phyloP scores from a whole-genome alignment of 2,797 vertebrate species.

The Squalus acanthias region DNA sequence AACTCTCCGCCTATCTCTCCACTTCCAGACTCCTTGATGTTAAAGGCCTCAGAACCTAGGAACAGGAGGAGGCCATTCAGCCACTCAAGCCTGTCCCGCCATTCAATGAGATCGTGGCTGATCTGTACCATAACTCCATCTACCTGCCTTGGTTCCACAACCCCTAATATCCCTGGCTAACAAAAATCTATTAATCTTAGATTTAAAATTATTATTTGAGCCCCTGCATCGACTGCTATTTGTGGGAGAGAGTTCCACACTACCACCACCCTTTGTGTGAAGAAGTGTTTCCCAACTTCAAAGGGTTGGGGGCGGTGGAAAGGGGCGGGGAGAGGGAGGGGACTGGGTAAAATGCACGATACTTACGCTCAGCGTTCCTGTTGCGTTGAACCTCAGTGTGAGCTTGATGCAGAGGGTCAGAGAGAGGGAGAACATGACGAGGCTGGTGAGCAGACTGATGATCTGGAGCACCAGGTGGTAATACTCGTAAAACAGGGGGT shows the following conservation, averaged over 20 bases:
- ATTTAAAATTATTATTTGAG: neutral
- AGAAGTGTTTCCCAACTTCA: too few relatives aligned
- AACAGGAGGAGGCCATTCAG: neutral
- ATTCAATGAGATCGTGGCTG: neutral
- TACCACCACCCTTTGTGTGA: neutral
- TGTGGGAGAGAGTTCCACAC: neutral
- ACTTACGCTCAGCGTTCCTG: slow-evolving; percentile 44
- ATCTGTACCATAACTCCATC: neutral
- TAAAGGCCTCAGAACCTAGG: neutral
- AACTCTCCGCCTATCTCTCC: neutral
- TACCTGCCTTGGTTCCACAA: too few relatives aligned
- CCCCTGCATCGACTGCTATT: neutral
- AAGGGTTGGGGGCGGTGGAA: too few relatives aligned
- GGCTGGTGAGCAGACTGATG: slow-evolving; percentile 39
- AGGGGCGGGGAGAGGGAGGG: too few relatives aligned
- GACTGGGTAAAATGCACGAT: too few relatives aligned
- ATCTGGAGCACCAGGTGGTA: slow-evolving; percentile 48
- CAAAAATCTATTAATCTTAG: neutral
- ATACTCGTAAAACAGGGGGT: slow-evolving; percentile 39
- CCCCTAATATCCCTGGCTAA: neutral
- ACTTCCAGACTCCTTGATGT: neutral
- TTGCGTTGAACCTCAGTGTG: slow-evolving; percentile 41
- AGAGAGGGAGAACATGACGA: slow-evolving; percentile 43
- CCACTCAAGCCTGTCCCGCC: neutral
- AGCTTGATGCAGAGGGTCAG: slow-evolving; percentile 44